A percentile compares a stretch with the other conserved stretches of the same genome.
Evolutionary conservation across 30 jellyfish, hydroid and myxozoan species (phyloP).

Genomic region (Aurelia aurita): DNA sequence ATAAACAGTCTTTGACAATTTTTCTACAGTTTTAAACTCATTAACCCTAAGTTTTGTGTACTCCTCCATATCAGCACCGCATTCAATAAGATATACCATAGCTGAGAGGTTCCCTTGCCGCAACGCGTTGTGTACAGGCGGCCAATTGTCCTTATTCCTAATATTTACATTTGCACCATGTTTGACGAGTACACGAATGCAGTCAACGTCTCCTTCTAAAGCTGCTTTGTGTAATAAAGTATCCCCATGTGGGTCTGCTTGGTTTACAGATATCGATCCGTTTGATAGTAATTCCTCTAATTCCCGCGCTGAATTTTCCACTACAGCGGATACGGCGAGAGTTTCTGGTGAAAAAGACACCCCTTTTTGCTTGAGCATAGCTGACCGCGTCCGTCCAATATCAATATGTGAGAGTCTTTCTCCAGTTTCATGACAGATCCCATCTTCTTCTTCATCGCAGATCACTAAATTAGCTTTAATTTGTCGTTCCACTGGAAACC

Average conservation of each 20-base stretch:
- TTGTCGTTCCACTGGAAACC: slow-evolving; percentile 45
- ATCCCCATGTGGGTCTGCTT: slow-evolving; percentile 52
- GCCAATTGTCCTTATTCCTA: slow-evolving; percentile 71
- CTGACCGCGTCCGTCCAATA: slow-evolving; percentile 9
- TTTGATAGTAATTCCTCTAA: slow-evolving; percentile 27
- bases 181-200: slow-evolving; percentile 50
- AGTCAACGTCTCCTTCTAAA: slow-evolving; percentile 66
- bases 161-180: slow-evolving; percentile 62
- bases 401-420: slow-evolving; percentile 47
- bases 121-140: slow-evolving; percentile 66
- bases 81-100: slow-evolving; percentile 67
- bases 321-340: slow-evolving; percentile 61
- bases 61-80: slow-evolving; percentile 71
- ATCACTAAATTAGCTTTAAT: slow-evolving; percentile 1
- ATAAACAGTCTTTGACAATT: slow-evolving; percentile 46
- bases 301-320: slow-evolving; percentile 48
- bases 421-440: slow-evolving; percentile 76
- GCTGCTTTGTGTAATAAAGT: slow-evolving; percentile 76
- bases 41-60: slow-evolving; percentile 55
- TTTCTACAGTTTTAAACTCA: slow-evolving; percentile 29
- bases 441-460: slow-evolving; percentile 41
- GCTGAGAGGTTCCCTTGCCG: slow-evolving; percentile 55
- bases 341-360: slow-evolving; percentile 71
- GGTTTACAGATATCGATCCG: slow-evolving; percentile 33
- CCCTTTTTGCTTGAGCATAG: slow-evolving; percentile 47